Evolutionary conservation across 2,797 vertebrate genomes (phyloP).

Genomic region (Rousettus madagascariensis): DNA sequence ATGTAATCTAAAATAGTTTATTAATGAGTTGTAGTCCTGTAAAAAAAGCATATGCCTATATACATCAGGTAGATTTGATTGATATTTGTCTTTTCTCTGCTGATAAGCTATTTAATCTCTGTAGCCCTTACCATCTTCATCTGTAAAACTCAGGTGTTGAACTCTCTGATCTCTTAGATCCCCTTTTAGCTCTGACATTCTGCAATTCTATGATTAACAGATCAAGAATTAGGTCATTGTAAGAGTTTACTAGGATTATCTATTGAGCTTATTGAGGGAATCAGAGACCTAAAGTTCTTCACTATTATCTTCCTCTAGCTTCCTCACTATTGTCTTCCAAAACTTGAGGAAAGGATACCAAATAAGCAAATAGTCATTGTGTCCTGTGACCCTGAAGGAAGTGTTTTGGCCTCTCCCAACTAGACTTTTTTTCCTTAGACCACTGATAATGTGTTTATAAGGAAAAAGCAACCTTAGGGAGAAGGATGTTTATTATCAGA

Average conservation of each 20-base stretch:
- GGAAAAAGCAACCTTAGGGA: not conserved
- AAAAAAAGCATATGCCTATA: not conserved
- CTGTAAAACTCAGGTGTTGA: not conserved
- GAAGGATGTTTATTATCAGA: constrained; percentile 22
- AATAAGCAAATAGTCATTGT: constrained; percentile 17
- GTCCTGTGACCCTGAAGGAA: not conserved
- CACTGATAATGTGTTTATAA: not conserved
- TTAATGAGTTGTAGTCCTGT: not conserved
- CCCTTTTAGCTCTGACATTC: not conserved
- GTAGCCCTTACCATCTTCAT: not conserved
- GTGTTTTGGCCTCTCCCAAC: not conserved
- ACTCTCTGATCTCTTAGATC: not conserved
- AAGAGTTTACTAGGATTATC: not conserved
- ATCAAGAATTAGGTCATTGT: not conserved
- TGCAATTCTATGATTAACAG: not conserved
- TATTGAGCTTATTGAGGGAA: not conserved
- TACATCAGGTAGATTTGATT: not conserved
- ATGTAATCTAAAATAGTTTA: not conserved
- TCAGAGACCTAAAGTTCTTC: not conserved
- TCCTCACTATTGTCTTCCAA: not conserved
- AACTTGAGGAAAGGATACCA: constrained; percentile 24
- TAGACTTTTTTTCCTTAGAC: not conserved
- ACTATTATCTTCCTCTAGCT: not conserved
- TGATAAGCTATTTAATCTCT: not conserved
- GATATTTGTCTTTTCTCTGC: not conserved